phyloP scores from a whole-genome alignment of 2,888 invertebrate species.

The Beris morrisii region DNA sequence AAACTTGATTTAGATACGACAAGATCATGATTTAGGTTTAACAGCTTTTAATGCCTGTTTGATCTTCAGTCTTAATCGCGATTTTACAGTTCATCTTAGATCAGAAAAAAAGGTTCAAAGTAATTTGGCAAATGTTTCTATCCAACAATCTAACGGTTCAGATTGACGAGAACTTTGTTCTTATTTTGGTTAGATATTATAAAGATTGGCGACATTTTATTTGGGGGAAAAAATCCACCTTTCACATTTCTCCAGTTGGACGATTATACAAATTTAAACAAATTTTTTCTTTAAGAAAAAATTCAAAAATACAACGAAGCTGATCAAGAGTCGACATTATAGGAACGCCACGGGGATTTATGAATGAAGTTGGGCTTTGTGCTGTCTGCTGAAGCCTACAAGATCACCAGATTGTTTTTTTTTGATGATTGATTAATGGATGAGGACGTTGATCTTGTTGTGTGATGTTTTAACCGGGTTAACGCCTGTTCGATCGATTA shows the following conservation, averaged over 20 bases:
- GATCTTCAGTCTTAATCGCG: too few relatives aligned
- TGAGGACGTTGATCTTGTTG: conserved; percentile 32
- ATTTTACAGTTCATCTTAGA: too few relatives aligned
- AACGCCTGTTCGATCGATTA: conserved; percentile 30
- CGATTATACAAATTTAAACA: not conserved
- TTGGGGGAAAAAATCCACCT: conserved; percentile 9
- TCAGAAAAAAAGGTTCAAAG: too few relatives aligned
- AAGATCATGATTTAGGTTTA: conserved; percentile 8
- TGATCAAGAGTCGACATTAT: not conserved
- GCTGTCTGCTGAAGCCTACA: not conserved
- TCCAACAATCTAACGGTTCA: conserved; percentile 3
- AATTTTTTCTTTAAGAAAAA: too few relatives aligned
- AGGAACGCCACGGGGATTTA: conserved; percentile 12
- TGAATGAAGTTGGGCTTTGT: conserved; percentile 21
- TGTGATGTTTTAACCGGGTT: conserved; percentile 32
- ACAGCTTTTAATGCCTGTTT: conserved; percentile 8
- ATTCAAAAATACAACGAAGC: too few relatives aligned
- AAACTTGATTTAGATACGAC: conserved; percentile 6
- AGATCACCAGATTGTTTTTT: not conserved
- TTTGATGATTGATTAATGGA: conserved; percentile 30
- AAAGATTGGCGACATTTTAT: conserved; percentile 23
- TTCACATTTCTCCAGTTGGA: conserved; percentile 21
- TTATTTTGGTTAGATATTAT: not conserved
- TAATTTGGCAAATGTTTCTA: not conserved
- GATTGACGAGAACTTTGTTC: not conserved